Percentiles rank a stretch among this genome's conserved stretches.
These are phyloP conservation scores for Pseudolaguvia tuberculata DNA, from an alignment of 2,113 vertebrate species.

Conservation along the genomic window DNA sequence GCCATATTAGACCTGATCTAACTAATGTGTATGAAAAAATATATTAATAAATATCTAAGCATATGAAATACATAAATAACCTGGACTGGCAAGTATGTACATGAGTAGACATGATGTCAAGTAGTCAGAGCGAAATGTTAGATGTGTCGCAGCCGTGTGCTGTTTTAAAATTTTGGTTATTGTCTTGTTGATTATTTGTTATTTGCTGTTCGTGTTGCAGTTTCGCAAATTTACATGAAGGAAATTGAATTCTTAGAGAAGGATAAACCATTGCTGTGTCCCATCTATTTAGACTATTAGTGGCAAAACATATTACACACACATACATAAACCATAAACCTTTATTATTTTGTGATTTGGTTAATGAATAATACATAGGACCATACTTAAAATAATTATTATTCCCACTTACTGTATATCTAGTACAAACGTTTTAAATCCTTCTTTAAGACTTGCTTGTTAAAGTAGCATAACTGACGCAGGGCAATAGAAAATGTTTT, in stretches of 20 bases:
- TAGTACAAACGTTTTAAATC: too few relatives aligned
- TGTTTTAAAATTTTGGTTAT: neutral
- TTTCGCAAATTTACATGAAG: neutral
- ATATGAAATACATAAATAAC: conserved; percentile 48
- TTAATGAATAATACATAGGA: too few relatives aligned
- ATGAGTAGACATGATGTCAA: conserved; percentile 24
- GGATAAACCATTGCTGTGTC: neutral
- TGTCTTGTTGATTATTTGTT: neutral
- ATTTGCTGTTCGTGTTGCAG: conserved; percentile 6
- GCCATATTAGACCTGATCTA: conserved; percentile 50
- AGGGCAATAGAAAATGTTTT: too few relatives aligned
- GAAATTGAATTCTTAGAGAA: neutral
- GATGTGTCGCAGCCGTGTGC: neutral
- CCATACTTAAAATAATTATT: too few relatives aligned
- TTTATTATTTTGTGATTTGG: neutral
- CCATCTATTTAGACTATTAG: neutral
- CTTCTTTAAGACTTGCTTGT: too few relatives aligned
- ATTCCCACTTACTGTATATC: too few relatives aligned
- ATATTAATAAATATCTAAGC: conserved; percentile 52
- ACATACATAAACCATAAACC: neutral
- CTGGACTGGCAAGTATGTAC: conserved; percentile 1
- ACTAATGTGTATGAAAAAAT: conserved; percentile 50
- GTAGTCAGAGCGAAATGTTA: neutral
- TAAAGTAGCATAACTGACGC: too few relatives aligned
- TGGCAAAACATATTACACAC: neutral